Conservation (phyloP, 2,888 invertebrate species). For the Leptopilina drosophilae region DNA sequence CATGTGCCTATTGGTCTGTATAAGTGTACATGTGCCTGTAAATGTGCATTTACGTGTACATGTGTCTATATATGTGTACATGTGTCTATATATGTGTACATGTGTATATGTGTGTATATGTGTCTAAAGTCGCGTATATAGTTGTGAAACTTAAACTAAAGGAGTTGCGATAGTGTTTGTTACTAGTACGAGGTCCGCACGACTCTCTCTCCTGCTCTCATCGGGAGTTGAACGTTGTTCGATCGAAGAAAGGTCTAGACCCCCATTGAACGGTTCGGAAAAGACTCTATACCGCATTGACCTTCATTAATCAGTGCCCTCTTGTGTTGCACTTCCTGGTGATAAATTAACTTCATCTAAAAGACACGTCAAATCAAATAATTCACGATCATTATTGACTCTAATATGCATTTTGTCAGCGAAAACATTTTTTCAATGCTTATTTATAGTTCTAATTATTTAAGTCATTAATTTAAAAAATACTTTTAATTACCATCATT, state of each 20-base stretch:
- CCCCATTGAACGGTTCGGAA: conserved; percentile 56
- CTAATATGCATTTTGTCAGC: not conserved
- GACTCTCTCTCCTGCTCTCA: conserved; percentile 23
- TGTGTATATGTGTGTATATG: too few species aligned
- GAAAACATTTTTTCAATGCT: not conserved
- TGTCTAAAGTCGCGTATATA: too few species aligned
- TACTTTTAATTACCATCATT: too few species aligned
- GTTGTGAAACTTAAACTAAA: not conserved
- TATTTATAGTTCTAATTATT: too few species aligned
- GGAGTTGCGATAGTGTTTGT: conserved; percentile 33
- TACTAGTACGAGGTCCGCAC: conserved; percentile 49
- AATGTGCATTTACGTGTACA: too few species aligned
- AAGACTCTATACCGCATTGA: conserved; percentile 64
- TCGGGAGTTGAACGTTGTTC: conserved; percentile 51
- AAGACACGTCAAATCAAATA: conserved; percentile 47
- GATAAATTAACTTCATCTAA: conserved; percentile 70
- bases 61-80: too few species aligned
- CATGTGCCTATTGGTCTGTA: too few species aligned
- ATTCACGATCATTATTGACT: not conserved
- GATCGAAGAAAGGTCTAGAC: conserved; percentile 54
- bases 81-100: too few species aligned
- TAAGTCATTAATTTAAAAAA: too few species aligned
- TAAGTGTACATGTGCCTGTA: too few species aligned
- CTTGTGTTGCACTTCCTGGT: conserved; percentile 71
- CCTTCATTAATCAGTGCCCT: conserved; percentile 73